phyloP scores from a whole-genome alignment of 2,797 vertebrate species.

The Mormyrops boulengeri region DNA sequence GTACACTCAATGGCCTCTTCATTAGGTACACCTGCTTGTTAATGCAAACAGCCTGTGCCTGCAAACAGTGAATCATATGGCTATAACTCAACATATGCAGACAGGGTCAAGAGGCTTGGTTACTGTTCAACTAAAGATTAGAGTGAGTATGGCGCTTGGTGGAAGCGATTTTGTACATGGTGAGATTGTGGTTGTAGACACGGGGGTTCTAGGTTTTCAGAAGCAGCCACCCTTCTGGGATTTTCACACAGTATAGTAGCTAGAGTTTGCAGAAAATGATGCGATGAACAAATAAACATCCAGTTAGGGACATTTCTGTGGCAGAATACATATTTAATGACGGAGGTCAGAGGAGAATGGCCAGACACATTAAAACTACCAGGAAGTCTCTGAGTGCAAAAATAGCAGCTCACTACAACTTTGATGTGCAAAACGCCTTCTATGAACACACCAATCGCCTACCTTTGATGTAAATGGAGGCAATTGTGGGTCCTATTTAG shows the following conservation, averaged over 20 bases:
- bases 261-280: background rate
- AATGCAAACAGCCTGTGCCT: background rate
- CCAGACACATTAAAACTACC: background rate
- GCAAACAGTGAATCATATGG: background rate
- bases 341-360: background rate
- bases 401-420: background rate
- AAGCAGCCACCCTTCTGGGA: background rate
- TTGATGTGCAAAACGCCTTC: background rate
- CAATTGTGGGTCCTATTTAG: background rate
- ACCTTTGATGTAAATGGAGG: background rate
- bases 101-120: background rate
- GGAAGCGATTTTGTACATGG: background rate
- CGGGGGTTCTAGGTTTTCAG: background rate
- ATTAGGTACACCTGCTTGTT: background rate
- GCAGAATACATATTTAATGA: background rate
- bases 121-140: background rate
- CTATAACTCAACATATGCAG: background rate
- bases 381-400: background rate
- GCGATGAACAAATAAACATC: background rate
- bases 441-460: background rate
- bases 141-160: background rate
- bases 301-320: background rate
- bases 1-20: background rate
- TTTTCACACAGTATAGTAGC: background rate
- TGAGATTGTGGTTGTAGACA: background rate